A percentile compares a stretch with the other conserved stretches of the same genome.
Conservation (phyloP, 2,888 invertebrate genomes). For the Eupithecia tripunctaria region DNA sequence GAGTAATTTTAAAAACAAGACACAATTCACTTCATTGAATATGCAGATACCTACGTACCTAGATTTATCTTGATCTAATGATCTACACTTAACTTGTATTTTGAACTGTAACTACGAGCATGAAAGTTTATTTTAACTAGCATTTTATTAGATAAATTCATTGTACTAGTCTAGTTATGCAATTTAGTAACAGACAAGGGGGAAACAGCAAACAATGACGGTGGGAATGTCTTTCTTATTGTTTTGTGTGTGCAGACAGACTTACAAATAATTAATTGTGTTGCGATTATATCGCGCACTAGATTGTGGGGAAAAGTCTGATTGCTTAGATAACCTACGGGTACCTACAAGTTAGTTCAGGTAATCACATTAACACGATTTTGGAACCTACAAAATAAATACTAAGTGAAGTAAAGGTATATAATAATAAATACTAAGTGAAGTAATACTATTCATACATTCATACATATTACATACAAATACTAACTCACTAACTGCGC, state of each 20-base stretch:
- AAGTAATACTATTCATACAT: no score
- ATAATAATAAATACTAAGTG: no score
- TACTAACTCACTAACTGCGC: neutral
- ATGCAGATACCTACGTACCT: constrained; percentile 17
- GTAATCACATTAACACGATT: neutral
- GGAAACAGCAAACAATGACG: constrained; percentile 50
- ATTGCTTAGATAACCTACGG: constrained; percentile 10
- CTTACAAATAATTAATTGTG: constrained; percentile 40
- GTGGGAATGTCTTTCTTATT: constrained; percentile 48
- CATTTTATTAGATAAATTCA: constrained; percentile 4
- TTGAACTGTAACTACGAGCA: constrained; percentile 5
- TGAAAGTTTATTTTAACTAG: constrained; percentile 12
- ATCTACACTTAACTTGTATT: constrained; percentile 5
- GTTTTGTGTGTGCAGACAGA: constrained; percentile 40
- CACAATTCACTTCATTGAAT: constrained; percentile 24
- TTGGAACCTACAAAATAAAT: constrained; percentile 1
- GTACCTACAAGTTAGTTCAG: neutral
- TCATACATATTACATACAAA: no score
- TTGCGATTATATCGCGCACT: constrained; percentile 34
- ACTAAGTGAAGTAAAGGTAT: no score
- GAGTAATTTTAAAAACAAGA: constrained; percentile 13
- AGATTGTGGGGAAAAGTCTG: constrained; percentile 23
- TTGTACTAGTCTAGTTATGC: constrained; percentile 44
- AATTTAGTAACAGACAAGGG: constrained; percentile 46
- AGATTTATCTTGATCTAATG: constrained; percentile 8